Base-by-base conservation (phyloP, 2,888 invertebrate species). In the Theretra japonica region DNA sequence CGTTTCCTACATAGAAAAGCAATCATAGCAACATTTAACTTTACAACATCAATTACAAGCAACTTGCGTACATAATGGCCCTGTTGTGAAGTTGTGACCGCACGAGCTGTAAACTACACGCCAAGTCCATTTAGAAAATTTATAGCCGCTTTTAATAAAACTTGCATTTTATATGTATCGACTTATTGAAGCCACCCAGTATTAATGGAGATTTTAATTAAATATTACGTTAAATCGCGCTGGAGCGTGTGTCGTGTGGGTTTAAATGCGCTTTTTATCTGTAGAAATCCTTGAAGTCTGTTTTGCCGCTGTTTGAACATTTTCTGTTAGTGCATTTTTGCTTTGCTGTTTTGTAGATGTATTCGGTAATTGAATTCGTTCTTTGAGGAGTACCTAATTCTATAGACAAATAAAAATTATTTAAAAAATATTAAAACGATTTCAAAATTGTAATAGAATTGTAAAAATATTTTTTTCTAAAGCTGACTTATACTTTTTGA, bases 91-190 rank as follows among this genome's bases (percentile, higher is more conserved):
- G 48, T 59, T 56, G 62, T 65, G 48, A 72, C 78, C 75, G 65
- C 76, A 75, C 72, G 75, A 77, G 68, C 68, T 58, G 60, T 72
- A 69, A 72, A 77, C 77, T 78, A 78, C 82, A 81, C 77, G 77
- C 69, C 76, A 81, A 81, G 73, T 81, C 79, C 81, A 81, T 82
- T 82, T 78, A 79, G 76, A 76, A 78, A 76, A 77, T 80, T 79
- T 80, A 82, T 79, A 76, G 72, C 69, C 57, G 62, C 68, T 75
- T 71, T 74, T 77, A 75, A 75, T 75, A 77, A 77, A 77, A 76
- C 72, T 75, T 72, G 74, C 72, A 74, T 76, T 76, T 75, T 79
- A 79, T 75, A 75, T 74, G 73, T 74, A 60, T 71, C 70, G 50
- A 69, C 65, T 57, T 69, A 69, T 57, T 72, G 71, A 60, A 78